A percentile compares a stretch with the other conserved stretches of the same genome.
Evolutionary conservation across 2,113 vertebrate species (phyloP).

Genomic region (Rhagologus leucostigma): DNA sequence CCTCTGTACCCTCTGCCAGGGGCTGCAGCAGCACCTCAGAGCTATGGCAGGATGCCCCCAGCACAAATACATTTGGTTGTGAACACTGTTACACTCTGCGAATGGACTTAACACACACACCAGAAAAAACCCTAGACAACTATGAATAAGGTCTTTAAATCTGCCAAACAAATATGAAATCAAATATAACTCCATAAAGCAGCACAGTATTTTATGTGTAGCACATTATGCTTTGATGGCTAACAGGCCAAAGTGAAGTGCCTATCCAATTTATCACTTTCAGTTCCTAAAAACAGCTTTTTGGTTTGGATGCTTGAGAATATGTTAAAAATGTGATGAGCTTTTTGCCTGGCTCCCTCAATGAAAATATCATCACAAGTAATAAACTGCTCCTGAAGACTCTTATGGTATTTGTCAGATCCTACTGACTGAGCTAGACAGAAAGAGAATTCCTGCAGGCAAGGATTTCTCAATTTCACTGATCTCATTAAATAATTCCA

Average conservation of each 20-base stretch:
- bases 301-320: neutral
- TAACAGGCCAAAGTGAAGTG: neutral
- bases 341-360: neutral
- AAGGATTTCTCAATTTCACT: neutral
- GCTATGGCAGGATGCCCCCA: neutral
- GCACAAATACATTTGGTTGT: neutral
- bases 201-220: neutral
- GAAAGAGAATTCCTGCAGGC: neutral
- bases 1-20: neutral
- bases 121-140: neutral
- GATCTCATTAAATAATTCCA: neutral
- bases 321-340: neutral
- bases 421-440: neutral
- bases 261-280: neutral
- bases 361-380: neutral
- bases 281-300: neutral
- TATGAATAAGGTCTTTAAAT: neutral
- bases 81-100: neutral
- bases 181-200: neutral
- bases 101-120: neutral
- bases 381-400: constrained; percentile 2
- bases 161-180: neutral
- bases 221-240: neutral
- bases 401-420: neutral
- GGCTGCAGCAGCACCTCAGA: neutral